Conservation (phyloP, 2,113 vertebrate species). For the Crocuta crocuta region DNA sequence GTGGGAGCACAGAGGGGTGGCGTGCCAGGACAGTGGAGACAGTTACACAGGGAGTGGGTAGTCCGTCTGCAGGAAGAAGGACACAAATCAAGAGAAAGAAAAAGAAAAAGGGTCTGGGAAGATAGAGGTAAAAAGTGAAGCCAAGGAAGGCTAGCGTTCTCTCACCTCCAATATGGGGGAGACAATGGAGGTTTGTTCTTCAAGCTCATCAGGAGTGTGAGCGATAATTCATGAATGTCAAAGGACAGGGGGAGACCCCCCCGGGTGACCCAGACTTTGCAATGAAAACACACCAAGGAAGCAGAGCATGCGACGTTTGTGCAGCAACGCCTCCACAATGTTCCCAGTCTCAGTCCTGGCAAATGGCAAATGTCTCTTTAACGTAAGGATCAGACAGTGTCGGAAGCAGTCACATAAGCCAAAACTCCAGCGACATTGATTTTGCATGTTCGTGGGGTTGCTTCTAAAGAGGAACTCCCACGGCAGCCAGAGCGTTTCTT, state of each 20-base stretch:
- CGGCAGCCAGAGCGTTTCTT: neutral
- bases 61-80: neutral
- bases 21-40: accelerated
- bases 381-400: conserved; percentile 50
- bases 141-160: neutral
- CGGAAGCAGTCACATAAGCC: conserved; percentile 32
- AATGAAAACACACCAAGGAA: neutral
- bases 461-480: conserved; percentile 52
- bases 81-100: neutral
- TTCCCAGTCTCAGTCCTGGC: neutral
- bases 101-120: neutral
- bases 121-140: neutral
- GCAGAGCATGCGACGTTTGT: neutral
- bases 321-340: neutral
- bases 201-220: neutral
- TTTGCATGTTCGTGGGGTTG: conserved; percentile 51
- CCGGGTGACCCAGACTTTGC: neutral
- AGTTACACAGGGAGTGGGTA: neutral
- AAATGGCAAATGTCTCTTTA: conserved; percentile 63
- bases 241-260: neutral
- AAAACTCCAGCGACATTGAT: conserved; percentile 55
- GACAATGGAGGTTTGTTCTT: neutral
- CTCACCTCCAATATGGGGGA: neutral
- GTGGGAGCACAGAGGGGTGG: neutral
- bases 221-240: neutral